phyloP scores from a whole-genome alignment of 2,113 vertebrate species.

The Ceyx melanurus region DNA sequence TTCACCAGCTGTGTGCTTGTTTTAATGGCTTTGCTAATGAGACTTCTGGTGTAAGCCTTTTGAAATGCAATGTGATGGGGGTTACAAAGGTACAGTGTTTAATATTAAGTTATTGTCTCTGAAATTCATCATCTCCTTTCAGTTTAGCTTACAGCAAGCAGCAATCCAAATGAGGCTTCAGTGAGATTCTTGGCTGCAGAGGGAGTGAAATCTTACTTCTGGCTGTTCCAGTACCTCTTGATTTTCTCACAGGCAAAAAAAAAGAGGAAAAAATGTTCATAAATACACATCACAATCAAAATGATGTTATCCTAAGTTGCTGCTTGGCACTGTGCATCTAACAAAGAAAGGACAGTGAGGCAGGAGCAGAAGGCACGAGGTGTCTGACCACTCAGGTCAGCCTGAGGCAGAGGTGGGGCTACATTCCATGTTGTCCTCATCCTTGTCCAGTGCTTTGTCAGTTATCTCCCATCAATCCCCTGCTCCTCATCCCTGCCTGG shows the following conservation, averaged over 20 bases:
- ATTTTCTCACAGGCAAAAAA: not conserved
- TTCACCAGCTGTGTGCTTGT: conserved; percentile 46
- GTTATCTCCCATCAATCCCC: fast-evolving
- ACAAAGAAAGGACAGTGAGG: not conserved
- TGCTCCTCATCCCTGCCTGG: not conserved
- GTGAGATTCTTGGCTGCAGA: not conserved
- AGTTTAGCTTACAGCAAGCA: not conserved
- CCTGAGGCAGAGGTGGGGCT: not conserved
- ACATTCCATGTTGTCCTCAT: fast-evolving
- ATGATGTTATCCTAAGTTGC: not conserved
- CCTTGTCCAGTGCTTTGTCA: not conserved
- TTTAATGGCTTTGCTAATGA: conserved; percentile 53
- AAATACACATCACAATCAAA: not conserved
- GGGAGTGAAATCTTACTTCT: not conserved
- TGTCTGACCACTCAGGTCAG: not conserved
- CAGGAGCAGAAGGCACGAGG: not conserved
- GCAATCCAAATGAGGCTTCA: not conserved
- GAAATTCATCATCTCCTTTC: not conserved
- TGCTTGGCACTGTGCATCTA: not conserved
- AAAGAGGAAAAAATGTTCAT: not conserved
- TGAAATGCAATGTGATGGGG: not conserved
- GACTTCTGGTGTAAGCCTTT: conserved; percentile 21
- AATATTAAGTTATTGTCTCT: not conserved
- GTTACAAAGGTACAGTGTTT: conserved; percentile 1
- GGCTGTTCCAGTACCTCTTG: not conserved